phyloP scores from a whole-genome alignment of 2,888 invertebrate species.

The Horisme vitalbata region DNA sequence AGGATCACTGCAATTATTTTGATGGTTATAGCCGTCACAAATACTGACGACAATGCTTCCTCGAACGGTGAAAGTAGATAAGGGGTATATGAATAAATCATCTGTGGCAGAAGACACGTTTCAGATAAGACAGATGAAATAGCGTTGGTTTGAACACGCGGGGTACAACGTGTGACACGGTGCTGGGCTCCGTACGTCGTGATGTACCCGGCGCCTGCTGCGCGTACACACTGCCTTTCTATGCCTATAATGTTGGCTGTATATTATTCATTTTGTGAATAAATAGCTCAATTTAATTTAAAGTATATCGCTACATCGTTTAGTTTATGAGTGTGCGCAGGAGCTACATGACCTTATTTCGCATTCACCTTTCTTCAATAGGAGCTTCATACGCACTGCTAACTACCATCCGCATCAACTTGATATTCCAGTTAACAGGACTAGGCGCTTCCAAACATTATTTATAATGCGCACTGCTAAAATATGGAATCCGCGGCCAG shows the following conservation, averaged over 20 bases:
- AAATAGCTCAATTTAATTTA: not conserved
- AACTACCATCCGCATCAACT: too few species aligned
- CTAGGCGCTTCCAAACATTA: too few species aligned
- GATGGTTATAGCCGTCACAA: conserved; percentile 57
- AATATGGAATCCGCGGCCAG: too few species aligned
- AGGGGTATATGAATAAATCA: conserved; percentile 67
- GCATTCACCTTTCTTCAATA: too few species aligned
- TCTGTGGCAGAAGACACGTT: conserved; percentile 56
- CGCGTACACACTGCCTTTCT: conserved; percentile 38
- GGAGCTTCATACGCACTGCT: too few species aligned
- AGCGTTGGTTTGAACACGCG: conserved; percentile 57
- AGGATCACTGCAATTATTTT: conserved; percentile 43
- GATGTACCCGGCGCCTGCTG: conserved; percentile 48
- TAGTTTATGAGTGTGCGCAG: too few species aligned
- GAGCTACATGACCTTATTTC: too few species aligned
- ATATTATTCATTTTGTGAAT: conserved; percentile 11
- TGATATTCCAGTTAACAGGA: too few species aligned
- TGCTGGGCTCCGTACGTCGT: conserved; percentile 35
- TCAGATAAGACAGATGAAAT: conserved; percentile 70
- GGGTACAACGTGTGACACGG: conserved; percentile 55
- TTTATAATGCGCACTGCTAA: too few species aligned
- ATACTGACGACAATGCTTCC: conserved; percentile 61
- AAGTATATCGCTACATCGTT: too few species aligned
- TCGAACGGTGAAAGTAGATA: conserved; percentile 64
- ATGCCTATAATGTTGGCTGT: conserved; percentile 18